These are phyloP conservation scores for Casuarius casuarius DNA, from an alignment of 2,113 vertebrate genomes.

Conservation along the genomic window DNA sequence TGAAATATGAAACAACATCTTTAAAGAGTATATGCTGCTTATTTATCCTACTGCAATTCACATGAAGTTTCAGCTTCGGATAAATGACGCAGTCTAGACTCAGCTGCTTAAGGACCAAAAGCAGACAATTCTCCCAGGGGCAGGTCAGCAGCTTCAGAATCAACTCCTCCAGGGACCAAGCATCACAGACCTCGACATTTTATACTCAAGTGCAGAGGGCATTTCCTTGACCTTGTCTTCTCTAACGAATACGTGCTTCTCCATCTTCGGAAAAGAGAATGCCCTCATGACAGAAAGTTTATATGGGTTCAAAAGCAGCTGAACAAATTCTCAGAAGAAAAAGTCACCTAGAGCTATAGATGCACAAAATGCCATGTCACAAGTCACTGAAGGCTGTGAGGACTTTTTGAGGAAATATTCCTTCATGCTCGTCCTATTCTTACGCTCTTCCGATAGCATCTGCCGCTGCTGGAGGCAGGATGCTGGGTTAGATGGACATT, in stretches of 20 bases:
- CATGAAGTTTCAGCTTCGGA: background rate
- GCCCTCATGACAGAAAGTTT: background rate
- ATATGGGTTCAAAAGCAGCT: background rate
- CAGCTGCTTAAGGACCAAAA: background rate
- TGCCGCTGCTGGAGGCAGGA: background rate
- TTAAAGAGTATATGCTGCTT: background rate
- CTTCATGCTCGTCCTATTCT: background rate
- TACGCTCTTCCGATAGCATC: background rate
- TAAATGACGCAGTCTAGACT: background rate
- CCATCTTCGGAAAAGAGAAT: background rate
- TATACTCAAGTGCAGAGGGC: background rate
- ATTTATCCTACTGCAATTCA: background rate
- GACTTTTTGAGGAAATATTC: background rate
- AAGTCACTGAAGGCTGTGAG: background rate
- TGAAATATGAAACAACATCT: background rate
- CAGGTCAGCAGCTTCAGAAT: background rate
- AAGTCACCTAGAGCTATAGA: background rate
- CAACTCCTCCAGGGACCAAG: background rate
- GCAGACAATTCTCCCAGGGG: background rate
- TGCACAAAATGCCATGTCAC: background rate
- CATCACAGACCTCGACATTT: background rate
- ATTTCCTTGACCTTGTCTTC: background rate
- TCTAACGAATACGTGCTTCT: background rate
- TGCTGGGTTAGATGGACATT: background rate
- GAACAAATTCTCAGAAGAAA: background rate